Evolutionary conservation across 2,888 invertebrate genomes (phyloP).

Genomic region (Melanotus villosus): DNA sequence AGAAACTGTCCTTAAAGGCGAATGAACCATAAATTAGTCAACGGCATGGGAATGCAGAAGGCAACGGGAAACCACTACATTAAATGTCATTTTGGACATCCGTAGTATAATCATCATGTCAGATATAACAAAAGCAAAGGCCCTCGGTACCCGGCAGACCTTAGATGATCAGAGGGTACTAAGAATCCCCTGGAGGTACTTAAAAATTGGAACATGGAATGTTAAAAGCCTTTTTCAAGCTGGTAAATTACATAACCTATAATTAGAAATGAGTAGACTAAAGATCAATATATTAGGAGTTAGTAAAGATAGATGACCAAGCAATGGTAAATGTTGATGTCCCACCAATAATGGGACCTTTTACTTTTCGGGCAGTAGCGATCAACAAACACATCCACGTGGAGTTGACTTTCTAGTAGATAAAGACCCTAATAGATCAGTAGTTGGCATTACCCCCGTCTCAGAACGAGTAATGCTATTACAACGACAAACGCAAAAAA

Average conservation of each 20-base stretch:
- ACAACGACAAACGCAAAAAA: too few relatives aligned
- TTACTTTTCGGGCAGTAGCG: constrained; percentile 1
- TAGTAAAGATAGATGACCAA: not conserved
- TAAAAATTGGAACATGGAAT: not conserved
- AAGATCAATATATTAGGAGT: not conserved
- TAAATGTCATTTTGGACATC: constrained; percentile 9
- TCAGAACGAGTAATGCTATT: too few relatives aligned
- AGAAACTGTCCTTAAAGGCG: constrained; percentile 2
- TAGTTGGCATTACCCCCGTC: too few relatives aligned
- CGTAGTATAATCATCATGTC: constrained; percentile 16
- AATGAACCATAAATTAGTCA: not conserved
- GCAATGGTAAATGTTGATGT: too few relatives aligned
- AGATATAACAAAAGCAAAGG: not conserved
- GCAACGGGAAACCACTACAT: constrained; percentile 4
- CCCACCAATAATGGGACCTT: not conserved
- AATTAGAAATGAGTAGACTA: too few relatives aligned
- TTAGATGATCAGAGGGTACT: too few relatives aligned
- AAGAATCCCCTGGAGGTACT: not conserved
- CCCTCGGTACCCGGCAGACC: not conserved
- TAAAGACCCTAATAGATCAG: not conserved
- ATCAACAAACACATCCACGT: not conserved
- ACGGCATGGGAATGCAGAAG: constrained; percentile 2
- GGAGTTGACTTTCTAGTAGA: not conserved
- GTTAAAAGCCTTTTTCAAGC: too few relatives aligned
- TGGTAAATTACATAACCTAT: too few relatives aligned